Evolutionary conservation across 2,888 invertebrate genomes (phyloP), one percentile per base, ranked within the genome.

Genomic region (Adela reaumurella): DNA sequence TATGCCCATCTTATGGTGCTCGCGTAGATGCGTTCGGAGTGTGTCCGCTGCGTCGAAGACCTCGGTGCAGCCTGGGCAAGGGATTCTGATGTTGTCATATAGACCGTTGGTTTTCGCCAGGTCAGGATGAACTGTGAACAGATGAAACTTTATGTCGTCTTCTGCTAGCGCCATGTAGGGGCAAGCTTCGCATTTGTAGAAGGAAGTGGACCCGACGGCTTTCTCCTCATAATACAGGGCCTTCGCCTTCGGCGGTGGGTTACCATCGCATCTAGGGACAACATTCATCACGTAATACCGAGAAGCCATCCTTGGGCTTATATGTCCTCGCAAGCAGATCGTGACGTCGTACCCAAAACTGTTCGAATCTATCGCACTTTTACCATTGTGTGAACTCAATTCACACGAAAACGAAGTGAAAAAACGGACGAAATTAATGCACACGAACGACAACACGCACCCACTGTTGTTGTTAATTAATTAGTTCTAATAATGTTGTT

Each of bases 61-160:
- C 60, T 87, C 86, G 1, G 77, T 64, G 59, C 88, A 89, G 8
- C 87, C 88, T 14, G 88, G 87, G 58, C 89, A 89, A 54, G 74
- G 74, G 6, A 86, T 72, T 52, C 82, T 79, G 49, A 78, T 70
- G 55, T 81, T 71, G 58, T 83, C 80, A 18, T 76, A 74, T 1
- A 79, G 65, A 19, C 80, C 79, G 59, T 83, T 83, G 47, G 67
- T 80, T 58, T 74, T 81, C 11, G 83, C 71, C 11, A 74, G 58
- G 2, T 71, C 71, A 2, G 74, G 73, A 54, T 82, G 82, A 2
- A 65, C 67, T 4, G 73, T 74, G 54, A 79, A 76, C 45, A 82
- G 59, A 55, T 83, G 82, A 56, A 77, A 76, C 55, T 77, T 74
- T 47, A 83, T 81, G 52, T 76, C 77, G 48, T 79, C 76, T 53